phyloP scores from a whole-genome alignment of 2,113 vertebrate species.

The human (Homo sapiens) region DNA sequence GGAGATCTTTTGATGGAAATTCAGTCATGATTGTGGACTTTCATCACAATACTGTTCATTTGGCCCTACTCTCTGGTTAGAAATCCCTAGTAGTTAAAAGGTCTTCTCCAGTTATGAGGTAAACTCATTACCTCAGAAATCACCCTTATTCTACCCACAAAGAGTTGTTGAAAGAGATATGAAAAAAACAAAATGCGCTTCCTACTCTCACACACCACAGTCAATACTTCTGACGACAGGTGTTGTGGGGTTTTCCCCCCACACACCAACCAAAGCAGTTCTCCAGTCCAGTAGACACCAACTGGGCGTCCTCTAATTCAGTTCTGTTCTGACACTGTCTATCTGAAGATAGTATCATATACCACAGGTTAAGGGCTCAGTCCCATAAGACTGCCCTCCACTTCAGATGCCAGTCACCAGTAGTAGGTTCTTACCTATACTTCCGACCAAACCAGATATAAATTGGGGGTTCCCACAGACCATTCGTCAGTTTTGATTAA shows the following conservation, averaged over 20 bases:
- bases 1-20: neutral
- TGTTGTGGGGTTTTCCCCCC: neutral
- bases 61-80: neutral
- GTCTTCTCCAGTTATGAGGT: neutral
- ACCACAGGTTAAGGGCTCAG: neutral
- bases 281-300: neutral
- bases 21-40: neutral
- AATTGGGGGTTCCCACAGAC: neutral
- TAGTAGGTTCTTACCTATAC: neutral
- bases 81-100: neutral
- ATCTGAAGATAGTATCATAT: neutral
- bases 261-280: neutral
- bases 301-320: neutral
- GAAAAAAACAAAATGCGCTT: neutral
- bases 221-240: neutral
- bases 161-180: neutral
- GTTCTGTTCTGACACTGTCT: neutral
- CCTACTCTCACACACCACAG: neutral
- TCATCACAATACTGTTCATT: neutral
- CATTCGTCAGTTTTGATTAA: neutral
- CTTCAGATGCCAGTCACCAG: neutral
- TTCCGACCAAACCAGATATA: neutral
- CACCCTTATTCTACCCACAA: neutral
- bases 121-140: neutral
- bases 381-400: neutral